Evolutionary conservation across 64 coral and sea anemone species (phyloP).

Genomic region (Porites lutea): DNA sequence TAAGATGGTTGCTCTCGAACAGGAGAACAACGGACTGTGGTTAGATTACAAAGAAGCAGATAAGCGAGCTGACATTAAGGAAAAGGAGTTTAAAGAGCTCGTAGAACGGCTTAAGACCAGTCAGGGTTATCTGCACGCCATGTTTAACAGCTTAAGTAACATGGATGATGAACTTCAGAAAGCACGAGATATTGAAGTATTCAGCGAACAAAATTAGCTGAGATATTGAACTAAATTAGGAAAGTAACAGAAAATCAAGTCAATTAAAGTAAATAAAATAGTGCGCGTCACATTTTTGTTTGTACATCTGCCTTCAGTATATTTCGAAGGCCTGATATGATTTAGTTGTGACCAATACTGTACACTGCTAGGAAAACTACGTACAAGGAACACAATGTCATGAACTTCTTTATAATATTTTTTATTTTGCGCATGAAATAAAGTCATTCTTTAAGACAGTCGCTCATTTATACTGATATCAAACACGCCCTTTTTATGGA

Average conservation of each 20-base stretch:
- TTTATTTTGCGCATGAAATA: not conserved
- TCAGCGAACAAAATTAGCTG: slow-evolving; percentile 17
- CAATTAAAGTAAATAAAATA: not conserved
- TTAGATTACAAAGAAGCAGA: slow-evolving; percentile 80
- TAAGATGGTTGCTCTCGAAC: slow-evolving; percentile 63
- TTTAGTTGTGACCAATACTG: too few species aligned
- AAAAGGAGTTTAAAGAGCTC: slow-evolving; percentile 74
- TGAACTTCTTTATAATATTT: not conserved
- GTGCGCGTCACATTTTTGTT: too few species aligned
- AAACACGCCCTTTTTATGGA: too few species aligned
- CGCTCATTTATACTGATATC: not conserved
- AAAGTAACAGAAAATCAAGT: not conserved
- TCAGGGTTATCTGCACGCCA: slow-evolving; percentile 65
- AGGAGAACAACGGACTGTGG: slow-evolving; percentile 79
- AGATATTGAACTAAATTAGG: not conserved
- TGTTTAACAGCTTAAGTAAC: slow-evolving; percentile 87
- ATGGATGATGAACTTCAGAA: slow-evolving; percentile 92
- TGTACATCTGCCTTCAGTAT: too few species aligned
- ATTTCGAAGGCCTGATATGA: too few species aligned
- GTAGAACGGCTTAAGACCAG: slow-evolving; percentile 74
- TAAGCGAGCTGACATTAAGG: slow-evolving; percentile 75
- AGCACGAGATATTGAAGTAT: slow-evolving; percentile 45
- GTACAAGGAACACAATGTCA: too few species aligned
- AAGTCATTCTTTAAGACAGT: not conserved
- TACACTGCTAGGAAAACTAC: too few species aligned